These are phyloP conservation scores for Drosophila subquinaria DNA, from an alignment of 2,888 invertebrate species.

Conservation along the genomic window DNA sequence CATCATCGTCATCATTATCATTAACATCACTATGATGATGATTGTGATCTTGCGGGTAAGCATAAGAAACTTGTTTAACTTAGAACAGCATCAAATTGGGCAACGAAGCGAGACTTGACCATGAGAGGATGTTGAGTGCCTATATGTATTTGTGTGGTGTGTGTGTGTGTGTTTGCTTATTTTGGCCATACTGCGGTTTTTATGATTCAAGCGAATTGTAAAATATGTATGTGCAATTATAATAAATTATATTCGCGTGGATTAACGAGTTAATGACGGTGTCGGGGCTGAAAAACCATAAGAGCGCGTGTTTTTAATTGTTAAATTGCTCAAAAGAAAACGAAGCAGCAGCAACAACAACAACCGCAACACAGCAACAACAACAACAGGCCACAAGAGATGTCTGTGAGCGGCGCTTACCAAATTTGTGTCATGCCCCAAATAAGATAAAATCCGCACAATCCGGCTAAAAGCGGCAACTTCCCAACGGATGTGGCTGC, in stretches of 20 bases:
- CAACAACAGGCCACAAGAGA: too few relatives aligned
- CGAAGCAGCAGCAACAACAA: slow-evolving; percentile 34
- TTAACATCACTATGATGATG: not conserved
- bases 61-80: slow-evolving; percentile 36
- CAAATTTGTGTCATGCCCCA: slow-evolving; percentile 82
- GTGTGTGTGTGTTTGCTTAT: slow-evolving; percentile 5
- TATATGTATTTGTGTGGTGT: not conserved
- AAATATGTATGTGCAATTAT: slow-evolving; percentile 74
- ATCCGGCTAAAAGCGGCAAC: slow-evolving; percentile 55
- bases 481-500: slow-evolving; percentile 65
- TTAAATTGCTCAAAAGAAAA: slow-evolving; percentile 78
- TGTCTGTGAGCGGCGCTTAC: slow-evolving; percentile 55
- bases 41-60: slow-evolving; percentile 44
- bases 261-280: slow-evolving; percentile 80
- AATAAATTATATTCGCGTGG: slow-evolving; percentile 81
- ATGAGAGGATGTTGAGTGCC: slow-evolving; percentile 37
- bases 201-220: slow-evolving; percentile 70
- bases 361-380: slow-evolving; percentile 12
- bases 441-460: slow-evolving; percentile 75
- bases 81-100: slow-evolving; percentile 58
- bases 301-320: slow-evolving; percentile 81
- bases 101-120: slow-evolving; percentile 59
- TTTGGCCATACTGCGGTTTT: slow-evolving; percentile 40
- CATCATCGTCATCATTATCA: slow-evolving; percentile 25
- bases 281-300: slow-evolving; percentile 53